Conservation (phyloP, 2,113 vertebrate species). For the Amblyopsis rosae region DNA sequence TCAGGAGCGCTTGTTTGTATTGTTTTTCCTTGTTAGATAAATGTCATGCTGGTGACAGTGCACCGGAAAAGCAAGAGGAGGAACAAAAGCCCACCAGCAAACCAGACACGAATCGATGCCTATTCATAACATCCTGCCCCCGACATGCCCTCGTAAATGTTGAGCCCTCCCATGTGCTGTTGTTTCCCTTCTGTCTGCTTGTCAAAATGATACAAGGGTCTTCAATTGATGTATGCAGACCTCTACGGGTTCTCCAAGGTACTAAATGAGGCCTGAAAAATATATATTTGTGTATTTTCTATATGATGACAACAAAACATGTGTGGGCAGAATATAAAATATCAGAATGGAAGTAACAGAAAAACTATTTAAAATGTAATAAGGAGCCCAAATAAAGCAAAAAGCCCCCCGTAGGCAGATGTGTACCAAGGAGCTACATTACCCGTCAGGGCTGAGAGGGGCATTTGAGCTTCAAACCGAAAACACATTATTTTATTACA, state of each 20-base stretch:
- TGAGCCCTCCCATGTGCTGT: not conserved
- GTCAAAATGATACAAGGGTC: not conserved
- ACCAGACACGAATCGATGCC: slow-evolving; percentile 4
- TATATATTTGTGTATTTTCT: not conserved
- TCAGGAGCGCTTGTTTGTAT: slow-evolving; percentile 10
- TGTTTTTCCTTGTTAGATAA: slow-evolving; percentile 48
- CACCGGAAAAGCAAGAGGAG: slow-evolving; percentile 28
- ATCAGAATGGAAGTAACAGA: not conserved
- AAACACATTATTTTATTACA: too few species aligned
- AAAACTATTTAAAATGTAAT: too few species aligned
- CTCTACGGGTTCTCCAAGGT: too few species aligned
- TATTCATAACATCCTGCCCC: slow-evolving; percentile 33
- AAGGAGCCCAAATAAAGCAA: not conserved
- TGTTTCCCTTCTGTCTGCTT: not conserved
- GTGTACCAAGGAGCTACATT: too few species aligned
- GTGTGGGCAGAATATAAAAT: not conserved
- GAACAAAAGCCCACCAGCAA: slow-evolving; percentile 38
- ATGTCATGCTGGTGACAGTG: slow-evolving; percentile 43
- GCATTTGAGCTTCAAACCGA: too few species aligned
- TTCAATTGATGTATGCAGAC: too few species aligned
- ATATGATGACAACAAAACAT: not conserved
- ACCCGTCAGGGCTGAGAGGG: too few species aligned
- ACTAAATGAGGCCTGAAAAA: too few species aligned
- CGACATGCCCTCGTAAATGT: slow-evolving; percentile 6
- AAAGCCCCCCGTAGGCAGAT: too few species aligned